Evolutionary conservation across 2,113 vertebrate genomes (phyloP), one percentile per base, ranked within the genome.

Genomic region (Rhizomys pruinosus): DNA sequence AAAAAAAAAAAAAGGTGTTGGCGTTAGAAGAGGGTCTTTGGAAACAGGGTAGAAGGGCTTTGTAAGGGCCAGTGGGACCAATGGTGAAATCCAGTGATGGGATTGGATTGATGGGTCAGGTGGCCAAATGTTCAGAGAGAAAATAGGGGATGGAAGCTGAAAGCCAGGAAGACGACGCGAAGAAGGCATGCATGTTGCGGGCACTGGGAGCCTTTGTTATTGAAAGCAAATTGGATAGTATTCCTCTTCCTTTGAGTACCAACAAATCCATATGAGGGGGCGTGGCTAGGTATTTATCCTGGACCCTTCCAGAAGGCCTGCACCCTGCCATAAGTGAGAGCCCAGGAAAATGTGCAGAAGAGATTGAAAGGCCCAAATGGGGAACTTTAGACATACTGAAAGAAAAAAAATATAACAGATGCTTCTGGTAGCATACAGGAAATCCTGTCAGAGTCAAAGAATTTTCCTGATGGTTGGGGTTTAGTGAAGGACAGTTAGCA

Each of bases 371-470:
- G 44, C 7, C 57, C 69, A 94, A 94, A 91, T 71, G 92, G 27
- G 90, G 73, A 92, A 88, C 89, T 89, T 92, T 32, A 44, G 57
- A 84, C 80, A 19, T 64, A 57, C 52, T 87, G 25, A 27, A 7
- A 9, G 61, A 39, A 37, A 68, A 84, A 81, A 86, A 22, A 5
- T 19, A 20, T 79, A 66, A 39, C 4, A 0, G 52, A 93, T 64
- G 47, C 81, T 87, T 94, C 19, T 89, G 55, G 66, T 78, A 72
- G 72, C 92, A 68, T 72, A 92, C 76, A 77, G 84, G 91, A 96
- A 96, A 86, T 86, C 89, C 87, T 91, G 76, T 76, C 81, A 85
- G 79, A 89, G 78, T 91, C 91, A 84, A 10, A 93, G 61, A 90
- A n/a, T 57, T 81, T 37, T 79, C 61, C 69, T 66, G 12, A 34